Conservation (phyloP, 2,797 vertebrate genomes). For the Mus caroli region DNA sequence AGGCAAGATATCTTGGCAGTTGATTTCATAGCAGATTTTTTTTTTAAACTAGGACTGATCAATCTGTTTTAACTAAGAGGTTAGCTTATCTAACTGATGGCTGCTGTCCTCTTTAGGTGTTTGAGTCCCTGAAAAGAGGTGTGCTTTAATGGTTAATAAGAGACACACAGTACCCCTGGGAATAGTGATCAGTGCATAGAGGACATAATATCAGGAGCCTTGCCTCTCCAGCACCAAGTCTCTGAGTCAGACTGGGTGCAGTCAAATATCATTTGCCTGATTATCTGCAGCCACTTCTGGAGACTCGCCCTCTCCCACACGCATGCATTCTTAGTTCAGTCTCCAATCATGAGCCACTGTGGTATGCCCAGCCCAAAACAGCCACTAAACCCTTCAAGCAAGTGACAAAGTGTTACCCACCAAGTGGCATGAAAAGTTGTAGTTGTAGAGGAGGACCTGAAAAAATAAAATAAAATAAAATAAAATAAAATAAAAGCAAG, state of each 20-base stretch:
- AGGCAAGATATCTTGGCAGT: conserved; percentile 13
- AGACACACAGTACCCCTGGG: not conserved
- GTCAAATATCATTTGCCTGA: fast-evolving
- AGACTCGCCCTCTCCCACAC: too few relatives aligned
- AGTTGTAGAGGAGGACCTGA: not conserved
- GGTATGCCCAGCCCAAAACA: not conserved
- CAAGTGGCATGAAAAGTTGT: not conserved
- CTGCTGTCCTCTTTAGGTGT: not conserved
- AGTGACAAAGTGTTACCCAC: not conserved
- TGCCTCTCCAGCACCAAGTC: not conserved
- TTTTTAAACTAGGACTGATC: not conserved
- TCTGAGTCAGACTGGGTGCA: not conserved
- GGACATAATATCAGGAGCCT: not conserved
- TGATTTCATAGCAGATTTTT: not conserved
- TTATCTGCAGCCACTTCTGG: not conserved
- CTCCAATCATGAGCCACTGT: not conserved
- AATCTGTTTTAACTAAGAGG: not conserved
- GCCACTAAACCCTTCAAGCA: not conserved
- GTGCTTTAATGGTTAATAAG: not conserved
- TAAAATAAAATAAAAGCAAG: not conserved
- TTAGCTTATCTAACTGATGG: conserved; percentile 13
- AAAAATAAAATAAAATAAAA: too few relatives aligned
- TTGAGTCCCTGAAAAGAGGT: not conserved
- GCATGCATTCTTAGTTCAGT: fast-evolving
- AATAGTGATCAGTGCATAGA: not conserved